Conservation (phyloP, 2,888 invertebrate genomes). For the Liodrosophila aerea region DNA sequence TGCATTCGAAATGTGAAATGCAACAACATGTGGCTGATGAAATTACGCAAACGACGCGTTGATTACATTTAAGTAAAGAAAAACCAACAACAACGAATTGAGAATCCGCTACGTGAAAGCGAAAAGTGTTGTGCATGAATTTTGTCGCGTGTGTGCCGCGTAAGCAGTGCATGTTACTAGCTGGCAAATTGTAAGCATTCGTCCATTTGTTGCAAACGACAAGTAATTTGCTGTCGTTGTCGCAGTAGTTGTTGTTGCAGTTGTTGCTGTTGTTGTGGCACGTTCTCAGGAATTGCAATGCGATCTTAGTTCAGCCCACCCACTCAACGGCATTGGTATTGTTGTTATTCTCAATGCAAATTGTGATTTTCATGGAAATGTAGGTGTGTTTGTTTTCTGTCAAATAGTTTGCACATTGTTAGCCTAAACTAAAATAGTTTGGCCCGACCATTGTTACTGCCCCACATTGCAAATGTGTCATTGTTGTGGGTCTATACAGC, state of each 20-base stretch:
- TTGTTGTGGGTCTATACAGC: constrained; percentile 44
- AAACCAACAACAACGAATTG: constrained; percentile 4
- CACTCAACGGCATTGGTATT: constrained; percentile 24
- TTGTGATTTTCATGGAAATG: constrained; percentile 59
- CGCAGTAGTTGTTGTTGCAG: constrained; percentile 20
- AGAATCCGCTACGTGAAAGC: constrained; percentile 10
- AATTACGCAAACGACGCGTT: constrained; percentile 36
- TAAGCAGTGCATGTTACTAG: constrained; percentile 36
- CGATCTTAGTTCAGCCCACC: constrained; percentile 35
- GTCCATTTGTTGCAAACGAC: constrained; percentile 44
- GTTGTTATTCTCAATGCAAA: constrained; percentile 63
- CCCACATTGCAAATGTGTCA: constrained; percentile 38
- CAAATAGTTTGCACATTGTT: constrained; percentile 49
- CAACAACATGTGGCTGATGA: constrained; percentile 37
- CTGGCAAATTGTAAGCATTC: constrained; percentile 62
- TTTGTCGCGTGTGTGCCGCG: constrained; percentile 52
- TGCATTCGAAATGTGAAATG: constrained; percentile 37
- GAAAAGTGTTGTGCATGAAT: constrained; percentile 40
- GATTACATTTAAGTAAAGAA: constrained; percentile 18
- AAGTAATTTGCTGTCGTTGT: constrained; percentile 56
- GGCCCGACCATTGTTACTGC: constrained; percentile 32
- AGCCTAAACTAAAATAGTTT: constrained; percentile 48
- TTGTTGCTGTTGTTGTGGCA: constrained; percentile 24
- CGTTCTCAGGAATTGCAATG: constrained; percentile 49
- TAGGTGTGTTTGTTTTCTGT: constrained; percentile 17